These are phyloP conservation scores for Psephotus haematonotus DNA, from an alignment of 2,113 vertebrate genomes.

Conservation along the genomic window DNA sequence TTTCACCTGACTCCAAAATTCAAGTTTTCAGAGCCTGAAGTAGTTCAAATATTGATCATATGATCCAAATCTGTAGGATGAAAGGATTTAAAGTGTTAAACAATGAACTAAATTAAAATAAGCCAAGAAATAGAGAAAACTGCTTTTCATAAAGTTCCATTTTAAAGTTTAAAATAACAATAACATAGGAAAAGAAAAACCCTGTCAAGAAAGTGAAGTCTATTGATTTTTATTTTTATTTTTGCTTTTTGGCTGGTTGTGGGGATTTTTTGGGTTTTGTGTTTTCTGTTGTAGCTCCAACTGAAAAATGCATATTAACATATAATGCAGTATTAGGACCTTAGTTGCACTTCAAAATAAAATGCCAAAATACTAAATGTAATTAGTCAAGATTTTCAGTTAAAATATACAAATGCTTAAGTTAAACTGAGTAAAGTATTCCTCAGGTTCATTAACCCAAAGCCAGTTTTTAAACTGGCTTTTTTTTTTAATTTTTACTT, in stretches of 20 bases:
- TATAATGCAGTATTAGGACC: not conserved
- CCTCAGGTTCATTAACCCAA: not conserved
- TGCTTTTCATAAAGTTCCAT: rapidly evolving
- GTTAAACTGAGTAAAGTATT: not conserved
- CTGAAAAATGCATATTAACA: not conserved
- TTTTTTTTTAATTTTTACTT: not conserved
- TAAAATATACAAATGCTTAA: not conserved
- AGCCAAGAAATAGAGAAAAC: not conserved
- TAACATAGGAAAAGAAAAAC: not conserved
- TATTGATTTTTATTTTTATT: not conserved
- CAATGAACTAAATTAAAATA: not conserved
- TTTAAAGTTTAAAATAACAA: not conserved
- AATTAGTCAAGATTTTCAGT: not conserved
- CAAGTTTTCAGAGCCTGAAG: not conserved
- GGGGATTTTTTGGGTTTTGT: not conserved
- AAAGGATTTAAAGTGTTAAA: not conserved
- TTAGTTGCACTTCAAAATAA: not conserved
- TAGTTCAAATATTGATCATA: not conserved
- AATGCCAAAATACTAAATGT: not conserved
- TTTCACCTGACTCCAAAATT: not conserved
- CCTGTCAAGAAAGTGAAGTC: not conserved
- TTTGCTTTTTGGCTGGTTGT: not conserved
- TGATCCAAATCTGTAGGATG: not conserved
- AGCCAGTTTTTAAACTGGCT: not conserved
- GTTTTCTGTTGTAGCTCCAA: not conserved